Conservation (phyloP, 2,888 invertebrate species). For the Chymomyza amoena region DNA sequence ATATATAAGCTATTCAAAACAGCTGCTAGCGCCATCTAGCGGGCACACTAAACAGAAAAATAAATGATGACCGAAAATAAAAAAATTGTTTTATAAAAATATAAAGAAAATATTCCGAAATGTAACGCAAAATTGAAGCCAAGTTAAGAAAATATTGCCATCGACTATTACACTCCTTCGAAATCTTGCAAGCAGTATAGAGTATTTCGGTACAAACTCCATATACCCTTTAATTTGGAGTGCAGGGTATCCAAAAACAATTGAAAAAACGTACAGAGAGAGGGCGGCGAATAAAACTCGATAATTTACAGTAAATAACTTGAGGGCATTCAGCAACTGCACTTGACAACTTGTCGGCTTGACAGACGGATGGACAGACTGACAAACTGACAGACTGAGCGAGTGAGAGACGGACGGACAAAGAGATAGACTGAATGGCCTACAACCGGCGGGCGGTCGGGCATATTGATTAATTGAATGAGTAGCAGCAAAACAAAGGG, state of each 20-base stretch:
- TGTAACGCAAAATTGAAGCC: too few species aligned
- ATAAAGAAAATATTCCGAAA: too few species aligned
- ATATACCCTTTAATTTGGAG: not conserved
- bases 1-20: too few species aligned
- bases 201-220: not conserved
- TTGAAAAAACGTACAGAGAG: not conserved
- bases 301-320: constrained; percentile 1
- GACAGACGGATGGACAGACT: not conserved
- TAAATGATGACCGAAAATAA: too few species aligned
- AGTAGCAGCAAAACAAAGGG: not conserved
- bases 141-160: too few species aligned
- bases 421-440: not conserved
- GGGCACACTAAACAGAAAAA: too few species aligned
- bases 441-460: not conserved
- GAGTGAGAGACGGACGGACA: too few species aligned
- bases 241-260: not conserved
- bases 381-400: not conserved
- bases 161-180: too few species aligned
- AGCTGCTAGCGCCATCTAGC: too few species aligned
- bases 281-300: not conserved
- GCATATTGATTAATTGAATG: not conserved
- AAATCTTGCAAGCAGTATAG: not conserved
- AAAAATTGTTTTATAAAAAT: too few species aligned
- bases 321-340: constrained; percentile 22
- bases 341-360: not conserved